Evolutionary conservation across 2,888 invertebrate genomes (phyloP), one percentile per base, ranked within the genome.

Genomic region (Nemapogon koenigi): DNA sequence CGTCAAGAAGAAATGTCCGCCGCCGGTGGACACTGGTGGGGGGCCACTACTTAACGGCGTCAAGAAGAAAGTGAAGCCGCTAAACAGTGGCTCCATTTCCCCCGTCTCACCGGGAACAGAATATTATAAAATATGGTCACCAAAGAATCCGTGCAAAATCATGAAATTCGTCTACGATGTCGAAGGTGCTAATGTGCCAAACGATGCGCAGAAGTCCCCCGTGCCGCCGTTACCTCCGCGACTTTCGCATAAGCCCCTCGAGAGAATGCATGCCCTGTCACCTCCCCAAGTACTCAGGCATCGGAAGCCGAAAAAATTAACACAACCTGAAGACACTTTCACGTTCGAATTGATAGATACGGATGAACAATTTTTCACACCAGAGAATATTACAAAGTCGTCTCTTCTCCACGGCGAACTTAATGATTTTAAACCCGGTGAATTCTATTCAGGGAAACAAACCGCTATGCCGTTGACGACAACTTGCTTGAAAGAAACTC

Each of bases 281-380:
- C 90, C 90, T 15, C 89, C 90, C 2, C 83, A 85, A 57, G 83
- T 90, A 49, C 83, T 83, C 30, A 68, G 86, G 41, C 84, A 86
- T 52, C 81, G 86, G 51, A 88, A 88, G 64, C 85, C 86, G 44
- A 86, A 85, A 61, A 84, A 82, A 52, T 60, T 82, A 41, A 65
- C 78, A 30, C 80, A 81, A 44, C 85, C 85, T 28, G 90, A 91
- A 59, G 91, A 91, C 59, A 86, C 88, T 32, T 92, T 92, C 57
- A 87, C 86, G 47, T 92, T 91, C 59, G 92, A 92, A 62, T 83
- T 92, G 41, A 87, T 92, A 43, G 92, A 92, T 53, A 90, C 88
- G 8, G 92, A 92, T 55, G 92, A 91, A 56, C 81, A 81, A 44
- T 78, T 73, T 51, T 75, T 75, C 49, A 75, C 76, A 2, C 79